Conservation (phyloP, 1,140 invertebrate species). For the Cryptotermes secundus region DNA sequence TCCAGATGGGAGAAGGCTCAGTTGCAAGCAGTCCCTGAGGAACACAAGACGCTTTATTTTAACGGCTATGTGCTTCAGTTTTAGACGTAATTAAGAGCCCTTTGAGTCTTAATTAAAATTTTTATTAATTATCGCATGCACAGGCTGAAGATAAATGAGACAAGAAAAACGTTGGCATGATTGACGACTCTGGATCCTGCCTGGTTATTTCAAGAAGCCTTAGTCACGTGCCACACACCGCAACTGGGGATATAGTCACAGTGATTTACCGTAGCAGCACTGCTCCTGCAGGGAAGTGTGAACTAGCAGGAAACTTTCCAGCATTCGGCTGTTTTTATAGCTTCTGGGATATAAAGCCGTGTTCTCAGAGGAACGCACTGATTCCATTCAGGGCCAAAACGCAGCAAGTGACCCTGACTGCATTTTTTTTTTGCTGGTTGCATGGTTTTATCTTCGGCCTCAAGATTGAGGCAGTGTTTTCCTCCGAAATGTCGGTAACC, state of each 20-base stretch:
- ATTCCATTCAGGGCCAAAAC: too few relatives aligned
- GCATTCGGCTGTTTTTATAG: too few relatives aligned
- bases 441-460: too few relatives aligned
- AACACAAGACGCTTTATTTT: background rate
- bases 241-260: background rate
- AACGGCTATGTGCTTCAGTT: background rate
- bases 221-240: background rate
- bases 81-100: slow-evolving; percentile 1
- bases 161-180: background rate
- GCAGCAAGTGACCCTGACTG: too few relatives aligned
- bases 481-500: too few relatives aligned
- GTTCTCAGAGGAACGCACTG: too few relatives aligned
- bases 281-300: background rate
- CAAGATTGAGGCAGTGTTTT: too few relatives aligned
- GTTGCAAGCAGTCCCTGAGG: too few relatives aligned
- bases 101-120: slow-evolving; percentile 5
- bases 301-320: background rate
- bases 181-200: background rate
- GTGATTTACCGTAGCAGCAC: background rate
- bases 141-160: background rate
- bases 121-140: background rate
- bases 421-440: too few relatives aligned
- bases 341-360: too few relatives aligned
- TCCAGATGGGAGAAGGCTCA: too few relatives aligned
- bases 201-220: background rate